Percentiles rank a stretch among this genome's conserved stretches.
phyloP scores from a whole-genome alignment of 2,113 vertebrate genomes.

The Mandrillus leucophaeus region DNA sequence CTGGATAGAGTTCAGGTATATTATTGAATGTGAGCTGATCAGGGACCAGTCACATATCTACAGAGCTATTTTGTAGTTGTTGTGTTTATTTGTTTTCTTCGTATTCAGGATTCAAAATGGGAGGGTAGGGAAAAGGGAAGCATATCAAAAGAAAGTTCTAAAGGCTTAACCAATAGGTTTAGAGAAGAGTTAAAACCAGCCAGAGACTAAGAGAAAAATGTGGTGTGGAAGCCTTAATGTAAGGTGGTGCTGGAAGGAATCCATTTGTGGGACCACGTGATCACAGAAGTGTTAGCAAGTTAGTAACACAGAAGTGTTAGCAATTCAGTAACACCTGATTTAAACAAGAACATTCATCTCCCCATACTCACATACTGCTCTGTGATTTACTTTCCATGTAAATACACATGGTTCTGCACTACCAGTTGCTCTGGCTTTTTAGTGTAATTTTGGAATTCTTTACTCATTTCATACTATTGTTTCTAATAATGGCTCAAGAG shows the following conservation, averaged over 20 bases:
- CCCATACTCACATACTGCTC: neutral
- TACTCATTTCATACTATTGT: neutral
- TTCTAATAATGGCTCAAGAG: neutral
- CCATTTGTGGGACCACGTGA: neutral
- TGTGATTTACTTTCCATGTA: neutral
- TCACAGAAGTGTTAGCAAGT: neutral
- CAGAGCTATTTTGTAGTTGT: neutral
- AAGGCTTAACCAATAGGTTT: neutral
- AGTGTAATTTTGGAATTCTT: neutral
- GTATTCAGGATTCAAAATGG: neutral
- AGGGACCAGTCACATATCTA: neutral
- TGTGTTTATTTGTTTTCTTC: neutral
- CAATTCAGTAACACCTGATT: neutral
- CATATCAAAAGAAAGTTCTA: neutral
- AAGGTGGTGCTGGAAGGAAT: neutral
- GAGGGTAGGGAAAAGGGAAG: neutral
- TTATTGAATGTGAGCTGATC: neutral
- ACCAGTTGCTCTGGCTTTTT: neutral
- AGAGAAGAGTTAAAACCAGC: neutral
- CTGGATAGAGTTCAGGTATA: neutral
- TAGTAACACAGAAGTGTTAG: neutral
- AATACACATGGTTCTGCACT: neutral
- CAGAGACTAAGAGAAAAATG: neutral
- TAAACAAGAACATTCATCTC: neutral
- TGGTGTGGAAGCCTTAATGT: neutral